Conservation (phyloP, 2,113 vertebrate species). For the Colius striatus region DNA sequence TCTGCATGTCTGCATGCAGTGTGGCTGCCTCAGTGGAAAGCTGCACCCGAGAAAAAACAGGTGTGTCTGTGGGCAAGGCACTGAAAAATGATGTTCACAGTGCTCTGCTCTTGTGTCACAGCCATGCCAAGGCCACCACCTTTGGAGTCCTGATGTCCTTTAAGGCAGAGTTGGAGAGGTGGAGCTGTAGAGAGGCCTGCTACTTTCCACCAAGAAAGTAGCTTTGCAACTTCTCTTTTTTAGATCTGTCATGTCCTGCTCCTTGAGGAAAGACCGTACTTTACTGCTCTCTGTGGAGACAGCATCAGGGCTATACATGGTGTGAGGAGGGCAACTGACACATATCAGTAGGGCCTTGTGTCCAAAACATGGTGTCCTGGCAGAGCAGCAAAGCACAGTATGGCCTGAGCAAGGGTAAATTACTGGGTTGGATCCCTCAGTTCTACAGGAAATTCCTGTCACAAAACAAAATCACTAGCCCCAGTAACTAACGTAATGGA, state of each 20-base stretch:
- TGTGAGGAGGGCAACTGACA: fast-evolving
- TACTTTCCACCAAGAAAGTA: neutral
- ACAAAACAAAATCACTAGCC: neutral
- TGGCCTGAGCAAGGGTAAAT: neutral
- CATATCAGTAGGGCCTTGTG: fast-evolving
- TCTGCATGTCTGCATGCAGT: neutral
- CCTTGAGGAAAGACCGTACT: neutral
- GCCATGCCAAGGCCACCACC: neutral
- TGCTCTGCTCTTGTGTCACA: neutral
- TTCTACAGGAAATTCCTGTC: neutral
- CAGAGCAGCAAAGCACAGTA: neutral
- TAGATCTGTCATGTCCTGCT: neutral
- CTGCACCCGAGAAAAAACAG: neutral
- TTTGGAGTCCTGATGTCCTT: neutral
- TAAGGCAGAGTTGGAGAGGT: neutral
- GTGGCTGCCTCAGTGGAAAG: neutral
- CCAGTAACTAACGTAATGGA: neutral
- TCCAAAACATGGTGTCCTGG: neutral
- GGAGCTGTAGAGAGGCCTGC: neutral
- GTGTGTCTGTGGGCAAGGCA: fast-evolving
- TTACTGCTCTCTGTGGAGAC: neutral
- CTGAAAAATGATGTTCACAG: neutral
- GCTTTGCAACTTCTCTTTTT: neutral
- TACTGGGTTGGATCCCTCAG: neutral
- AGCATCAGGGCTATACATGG: too few relatives aligned